Evolutionary conservation across 2,888 invertebrate species (phyloP), one percentile per base, ranked within the genome.

Genomic region (Habrosyne pyritoides): DNA sequence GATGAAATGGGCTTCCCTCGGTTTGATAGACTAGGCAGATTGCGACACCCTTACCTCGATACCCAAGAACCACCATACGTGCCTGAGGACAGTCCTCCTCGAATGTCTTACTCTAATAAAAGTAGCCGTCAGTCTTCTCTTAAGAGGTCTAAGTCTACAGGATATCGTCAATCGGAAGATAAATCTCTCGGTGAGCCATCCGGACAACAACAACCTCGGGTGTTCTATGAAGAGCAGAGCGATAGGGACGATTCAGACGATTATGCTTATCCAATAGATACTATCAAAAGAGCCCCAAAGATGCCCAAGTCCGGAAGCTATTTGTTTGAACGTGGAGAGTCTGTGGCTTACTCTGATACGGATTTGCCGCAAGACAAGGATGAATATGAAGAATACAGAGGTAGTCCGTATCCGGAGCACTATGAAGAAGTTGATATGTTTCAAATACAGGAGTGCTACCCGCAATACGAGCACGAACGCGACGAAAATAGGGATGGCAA

Each of bases 1-100:
- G 94, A 94, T 68, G 94, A 94, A 85, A 94, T 94, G 94, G 94
- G 94, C 18, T 94, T 94, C 63, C 94, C 94, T 18, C 86, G 94
- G 33, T 94, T 94, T 62, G 94, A 94, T 75, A 91, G 94, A 48
- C 71, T 94, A 42, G 93, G 94, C 46, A 93, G 94, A 58, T 76
- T 93, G 56, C 87, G 93, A 50, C 93, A 93, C 72, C 93, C 93
- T 0, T 93, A 93, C 61, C 84, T 93, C 1, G 92, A 93, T 64
- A 85, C 91, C 8, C 93, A 93, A 63, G 91, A 93, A 67, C 90
- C 91, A 26, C 73, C 84, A 1, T 92, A 88, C 57, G 86, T 88
- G 24, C 88, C 93, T 33, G 94, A 94, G 48, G 91, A 92, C 33
- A 90, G 89, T 63, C 89, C 89, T 47, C 91, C 92, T n/a, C 79